Base-by-base conservation (phyloP, 2,797 vertebrate genomes). In the Poecilia wingei region DNA sequence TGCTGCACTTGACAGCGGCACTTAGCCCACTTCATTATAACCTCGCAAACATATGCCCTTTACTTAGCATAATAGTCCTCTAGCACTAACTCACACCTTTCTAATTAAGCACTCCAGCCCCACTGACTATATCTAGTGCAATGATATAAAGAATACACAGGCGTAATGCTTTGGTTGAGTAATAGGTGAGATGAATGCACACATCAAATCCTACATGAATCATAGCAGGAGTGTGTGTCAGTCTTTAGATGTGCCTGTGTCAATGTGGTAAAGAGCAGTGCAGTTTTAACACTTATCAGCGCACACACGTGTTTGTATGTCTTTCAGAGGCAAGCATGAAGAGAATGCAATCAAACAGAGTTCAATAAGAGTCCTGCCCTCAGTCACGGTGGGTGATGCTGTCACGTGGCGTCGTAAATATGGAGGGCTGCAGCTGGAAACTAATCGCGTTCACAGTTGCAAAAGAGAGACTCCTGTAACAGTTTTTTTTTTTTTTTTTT, bases 51-150 rank as follows among this genome's bases (percentile, higher is more conserved):
- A 80, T 51, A 85, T 73, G 81, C 84, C 77, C 81, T 89, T 92
- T 82, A 85, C 49, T 90, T 84, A 88, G 79, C 86, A 91, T 89
- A 91, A 93, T 79, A 83, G 86, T 77, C 85, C 83, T 90, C 76
- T 64, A 87, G 86, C 8, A 31, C 74, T 79, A 87, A 87, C 82
- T 79, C 82, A 78, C 46, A 85, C 87, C 88, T 84, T 84, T 77
- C 59, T 86, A 89, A 90, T 93, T 87, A 88, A 69, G 80, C 70
- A 78, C 82, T 87, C 74, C 74, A 89, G 39, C 25, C 82, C 75
- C 74, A 74, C 31, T 70, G 70, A 57, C 8, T 36, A 28, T 59
- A 49, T 12, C 25, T n/a, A 57, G 45, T n/a, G 13, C 6, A 3
- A 25, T 55, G 9, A 43, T 57, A 61, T 72, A 79, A 88, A 91